Base-by-base conservation (phyloP, 2,797 vertebrate genomes). In the Sardinella longiceps region DNA sequence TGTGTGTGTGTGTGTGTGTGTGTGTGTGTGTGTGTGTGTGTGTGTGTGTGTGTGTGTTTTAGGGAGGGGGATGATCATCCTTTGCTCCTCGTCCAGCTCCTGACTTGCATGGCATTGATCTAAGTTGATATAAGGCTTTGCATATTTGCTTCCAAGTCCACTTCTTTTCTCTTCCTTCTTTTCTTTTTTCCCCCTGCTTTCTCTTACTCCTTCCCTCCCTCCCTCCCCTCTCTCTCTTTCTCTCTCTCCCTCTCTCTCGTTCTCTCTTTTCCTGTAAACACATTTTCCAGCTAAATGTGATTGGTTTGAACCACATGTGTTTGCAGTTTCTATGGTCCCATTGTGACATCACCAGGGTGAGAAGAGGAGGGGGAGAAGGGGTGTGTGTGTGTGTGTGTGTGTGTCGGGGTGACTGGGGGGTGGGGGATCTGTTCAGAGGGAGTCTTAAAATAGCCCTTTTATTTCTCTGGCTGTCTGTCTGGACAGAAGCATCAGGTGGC, bases 121-220 rank as follows among this genome's bases (percentile, higher is more conserved):
- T 88, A 60, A 86, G 74, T 43, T 92, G 89, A 93, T 89, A 84
- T 90, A 91, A 88, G 83, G 86, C 87, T 90, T 86, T 86, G 90
- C 81, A 87, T 89, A 51, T 88, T 56, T 50, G 80, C 51, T 5
- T 87, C 85, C 85, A 88, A 83, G 82, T 86, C 60, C n/a, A 51
- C 25, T 74, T 63, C 80, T 82, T 87, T 88, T 63, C 9, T n/a
- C n/a, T n/a, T 86, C 87, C 81, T 84, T 50, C 39, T 39, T 25
- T 3, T 20, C 20, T 23, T 6, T 39, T 12, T n/a, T 70, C 63
- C 63, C 80, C 30, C 23, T 3, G 10, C 37, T 53, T 53, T 30
- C 28, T 30, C 28, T 30, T 7, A 15, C 23, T 58, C 23, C 14
- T 12, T 50, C 48, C 14, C 48, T 50, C 14, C 12, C 46, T 48